Evolutionary conservation across 2,888 invertebrate genomes (phyloP).

Genomic region (Lasiommata megera): DNA sequence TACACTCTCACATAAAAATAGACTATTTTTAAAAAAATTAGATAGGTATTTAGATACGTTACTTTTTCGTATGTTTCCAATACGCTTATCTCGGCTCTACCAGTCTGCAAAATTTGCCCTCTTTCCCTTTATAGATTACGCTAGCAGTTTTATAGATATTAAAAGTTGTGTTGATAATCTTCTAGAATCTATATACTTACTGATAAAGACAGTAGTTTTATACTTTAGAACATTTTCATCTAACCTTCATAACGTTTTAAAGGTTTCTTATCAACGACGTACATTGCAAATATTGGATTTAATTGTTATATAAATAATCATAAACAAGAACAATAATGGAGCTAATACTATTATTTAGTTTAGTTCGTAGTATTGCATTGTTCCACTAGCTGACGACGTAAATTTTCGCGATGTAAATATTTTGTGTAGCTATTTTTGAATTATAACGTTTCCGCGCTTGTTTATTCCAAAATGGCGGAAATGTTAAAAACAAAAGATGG

Average conservation of each 20-base stretch:
- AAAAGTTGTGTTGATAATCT: too few relatives aligned
- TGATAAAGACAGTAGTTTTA: neutral
- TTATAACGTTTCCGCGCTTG: neutral
- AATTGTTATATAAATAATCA: constrained; percentile 38
- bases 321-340: constrained; percentile 36
- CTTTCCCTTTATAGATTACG: too few relatives aligned
- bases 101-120: too few relatives aligned
- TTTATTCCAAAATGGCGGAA: constrained; percentile 21
- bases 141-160: too few relatives aligned
- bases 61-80: too few relatives aligned
- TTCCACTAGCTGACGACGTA: constrained; percentile 10
- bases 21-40: too few relatives aligned
- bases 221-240: neutral
- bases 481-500: constrained; percentile 27
- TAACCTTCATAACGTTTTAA: constrained; percentile 23
- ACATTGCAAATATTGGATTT: constrained; percentile 52
- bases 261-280: constrained; percentile 45
- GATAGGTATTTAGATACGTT: too few relatives aligned
- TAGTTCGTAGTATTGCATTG: constrained; percentile 28
- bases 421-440: constrained; percentile 1
- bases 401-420: constrained; percentile 30
- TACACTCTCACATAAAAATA: too few relatives aligned
- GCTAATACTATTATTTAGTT: constrained; percentile 44
- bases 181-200: too few relatives aligned
- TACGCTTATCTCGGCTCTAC: too few relatives aligned